A percentile compares a stretch with the other conserved stretches of the same genome.
These are phyloP conservation scores for Ricordea florida DNA, from an alignment of 92 coral and sea anemone species.

Conservation along the genomic window DNA sequence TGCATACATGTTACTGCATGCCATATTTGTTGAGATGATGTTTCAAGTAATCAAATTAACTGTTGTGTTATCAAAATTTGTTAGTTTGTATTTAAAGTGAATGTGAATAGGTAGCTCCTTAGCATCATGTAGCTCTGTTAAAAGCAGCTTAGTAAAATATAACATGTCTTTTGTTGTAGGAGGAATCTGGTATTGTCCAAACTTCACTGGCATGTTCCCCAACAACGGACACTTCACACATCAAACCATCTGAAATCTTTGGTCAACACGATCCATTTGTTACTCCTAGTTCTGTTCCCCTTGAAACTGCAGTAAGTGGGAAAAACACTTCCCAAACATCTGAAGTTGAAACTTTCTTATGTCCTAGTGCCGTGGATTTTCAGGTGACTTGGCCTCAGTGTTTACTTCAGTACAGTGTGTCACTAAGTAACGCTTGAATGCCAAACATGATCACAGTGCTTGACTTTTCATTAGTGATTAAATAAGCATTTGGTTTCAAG, in stretches of 20 bases:
- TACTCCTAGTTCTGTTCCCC: slow-evolving; percentile 78
- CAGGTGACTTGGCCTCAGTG: slow-evolving; percentile 69
- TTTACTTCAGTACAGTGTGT: slow-evolving; percentile 31
- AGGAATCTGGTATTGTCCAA: slow-evolving; percentile 80
- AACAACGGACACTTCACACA: slow-evolving; percentile 62
- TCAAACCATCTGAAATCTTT: slow-evolving; percentile 91
- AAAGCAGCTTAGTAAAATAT: neutral
- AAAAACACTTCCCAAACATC: slow-evolving; percentile 61
- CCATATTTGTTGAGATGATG: no score
- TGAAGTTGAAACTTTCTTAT: slow-evolving; percentile 62
- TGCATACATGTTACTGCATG: no score
- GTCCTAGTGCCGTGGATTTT: slow-evolving; percentile 65
- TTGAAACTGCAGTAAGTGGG: slow-evolving; percentile 71
- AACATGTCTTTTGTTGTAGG: slow-evolving; percentile 37
- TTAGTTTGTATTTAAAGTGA: neutral
- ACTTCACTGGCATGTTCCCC: slow-evolving; percentile 68
- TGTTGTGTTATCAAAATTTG: no score
- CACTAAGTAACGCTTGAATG: slow-evolving; percentile 40
- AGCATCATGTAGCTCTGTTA: neutral
- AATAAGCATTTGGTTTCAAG: no score
- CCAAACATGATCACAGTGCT: neutral
- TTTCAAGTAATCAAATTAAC: no score
- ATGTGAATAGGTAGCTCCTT: neutral
- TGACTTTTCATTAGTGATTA: no score
- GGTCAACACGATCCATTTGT: slow-evolving; percentile 78